Percentiles rank a stretch among this genome's conserved stretches.
These are phyloP conservation scores for Pseudotriccus pelzelni DNA, from an alignment of 2,797 vertebrate genomes.

Conservation along the genomic window DNA sequence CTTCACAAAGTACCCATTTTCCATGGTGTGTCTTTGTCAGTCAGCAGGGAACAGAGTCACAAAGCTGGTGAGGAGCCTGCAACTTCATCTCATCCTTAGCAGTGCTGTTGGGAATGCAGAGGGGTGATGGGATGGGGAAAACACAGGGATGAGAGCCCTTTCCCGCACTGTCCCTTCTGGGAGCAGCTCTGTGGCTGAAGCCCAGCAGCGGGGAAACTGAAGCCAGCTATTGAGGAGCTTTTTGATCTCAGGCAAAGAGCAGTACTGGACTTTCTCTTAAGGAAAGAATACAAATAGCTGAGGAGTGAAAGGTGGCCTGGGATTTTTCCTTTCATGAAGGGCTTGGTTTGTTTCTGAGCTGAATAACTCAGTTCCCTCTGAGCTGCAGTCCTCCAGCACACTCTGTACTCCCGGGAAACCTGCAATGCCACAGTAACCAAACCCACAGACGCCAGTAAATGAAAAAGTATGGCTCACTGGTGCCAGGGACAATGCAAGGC, in stretches of 20 bases:
- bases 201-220: neutral
- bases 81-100: neutral
- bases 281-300: conserved; percentile 38
- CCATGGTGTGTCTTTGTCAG: neutral
- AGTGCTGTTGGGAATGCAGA: neutral
- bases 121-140: neutral
- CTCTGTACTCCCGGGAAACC: neutral
- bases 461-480: neutral
- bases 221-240: conserved; percentile 36
- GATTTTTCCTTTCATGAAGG: conserved; percentile 26
- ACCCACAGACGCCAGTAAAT: neutral
- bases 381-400: neutral
- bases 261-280: conserved; percentile 13
- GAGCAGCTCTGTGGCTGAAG: neutral
- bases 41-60: neutral
- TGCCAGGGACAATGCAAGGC: neutral
- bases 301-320: conserved; percentile 38
- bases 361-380: neutral
- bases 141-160: neutral
- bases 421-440: neutral
- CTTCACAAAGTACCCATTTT: neutral
- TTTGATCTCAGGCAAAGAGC: conserved; percentile 30
- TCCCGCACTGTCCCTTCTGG: neutral
- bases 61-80: neutral
- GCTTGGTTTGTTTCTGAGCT: neutral